Evolutionary conservation across 1,140 invertebrate species (phyloP).

Genomic region (Amphibalanus amphitrite): DNA sequence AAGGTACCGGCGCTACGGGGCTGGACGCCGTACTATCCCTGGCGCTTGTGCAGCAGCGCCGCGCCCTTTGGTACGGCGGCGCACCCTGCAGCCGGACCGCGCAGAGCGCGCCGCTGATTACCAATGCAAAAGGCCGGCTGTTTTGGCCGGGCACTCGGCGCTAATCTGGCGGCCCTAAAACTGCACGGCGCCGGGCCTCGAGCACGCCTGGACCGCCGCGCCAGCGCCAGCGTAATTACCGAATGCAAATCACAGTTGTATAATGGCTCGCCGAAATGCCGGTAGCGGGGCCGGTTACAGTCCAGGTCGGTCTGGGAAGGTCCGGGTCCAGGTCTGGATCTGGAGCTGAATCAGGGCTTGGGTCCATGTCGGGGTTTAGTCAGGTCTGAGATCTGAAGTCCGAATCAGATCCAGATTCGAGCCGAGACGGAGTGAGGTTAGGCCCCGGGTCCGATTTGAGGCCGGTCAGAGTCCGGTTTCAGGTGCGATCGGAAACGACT

Average conservation of each 20-base stretch:
- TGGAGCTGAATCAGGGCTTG: too few relatives aligned
- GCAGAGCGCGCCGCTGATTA: not conserved
- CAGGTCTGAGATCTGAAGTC: too few relatives aligned
- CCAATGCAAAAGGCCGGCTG: not conserved
- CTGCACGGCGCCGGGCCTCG: not conserved
- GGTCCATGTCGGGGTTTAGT: too few relatives aligned
- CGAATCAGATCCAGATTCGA: too few relatives aligned
- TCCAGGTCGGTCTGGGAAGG: too few relatives aligned
- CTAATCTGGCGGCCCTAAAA: not conserved
- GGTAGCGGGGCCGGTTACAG: not conserved
- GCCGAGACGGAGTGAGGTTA: too few relatives aligned
- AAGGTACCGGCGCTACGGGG: too few relatives aligned
- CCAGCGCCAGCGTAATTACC: not conserved
- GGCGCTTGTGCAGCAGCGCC: not conserved
- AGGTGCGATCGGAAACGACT: too few relatives aligned
- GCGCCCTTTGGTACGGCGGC: not conserved
- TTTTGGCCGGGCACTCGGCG: not conserved
- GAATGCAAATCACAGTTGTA: not conserved
- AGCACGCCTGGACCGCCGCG: not conserved
- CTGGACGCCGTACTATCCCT: too few relatives aligned
- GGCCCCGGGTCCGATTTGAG: too few relatives aligned
- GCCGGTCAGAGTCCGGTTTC: too few relatives aligned
- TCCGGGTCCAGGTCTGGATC: too few relatives aligned
- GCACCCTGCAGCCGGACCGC: not conserved
- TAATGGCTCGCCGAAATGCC: not conserved